Base-by-base conservation (phyloP, 2,113 vertebrate species). In the Cettia cetti region DNA sequence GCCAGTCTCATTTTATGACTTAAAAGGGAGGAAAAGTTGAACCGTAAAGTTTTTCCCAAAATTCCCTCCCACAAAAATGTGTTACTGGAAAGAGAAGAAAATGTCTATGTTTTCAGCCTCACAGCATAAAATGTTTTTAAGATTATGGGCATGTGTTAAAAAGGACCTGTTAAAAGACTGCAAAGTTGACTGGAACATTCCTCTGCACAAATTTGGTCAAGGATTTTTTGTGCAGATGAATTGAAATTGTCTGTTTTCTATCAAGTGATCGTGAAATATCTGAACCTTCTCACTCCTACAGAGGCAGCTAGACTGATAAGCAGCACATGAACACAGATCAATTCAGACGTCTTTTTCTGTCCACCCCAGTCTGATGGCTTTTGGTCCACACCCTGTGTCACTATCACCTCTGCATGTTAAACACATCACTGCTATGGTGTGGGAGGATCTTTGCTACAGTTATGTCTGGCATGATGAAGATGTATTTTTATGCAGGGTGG, bases 251-350 rank as follows among this genome's bases (percentile, higher is more conserved):
- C 40, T 82, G 47, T 40, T 83, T 94, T 69, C 42, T 47, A 83
- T 40, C 0, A 0, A 72, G 15, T 4, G 2, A 37, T 50, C 1
- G 0, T 39, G 16, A 70, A 63, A 86, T 59, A 22, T 71, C 54
- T 70, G 27, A 77, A 81, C 18, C 22, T 88, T 80, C 68, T 90
- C 35, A 47, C 30, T 90, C 27, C 52, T 65, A n/a, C 27, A 50
- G 53, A 75, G 20, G 33, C 42, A 81, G 35, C 26, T 83, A 28
- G 74, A 52, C 8, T 4, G 1, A 52, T 69, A 42, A 88, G 44
- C 50, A 92, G 75, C 18, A 13, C 21, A 22, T 47, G 66, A 86
- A 39, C 10, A 42, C 8, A 26, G 7, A 68, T 53, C 11, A 21
- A 13, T 68, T 85, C 53, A 88, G 75, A n/a, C 9, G 33, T 60